phyloP scores from a whole-genome alignment of 2,113 vertebrate genomes.

The Notechis scutatus region DNA sequence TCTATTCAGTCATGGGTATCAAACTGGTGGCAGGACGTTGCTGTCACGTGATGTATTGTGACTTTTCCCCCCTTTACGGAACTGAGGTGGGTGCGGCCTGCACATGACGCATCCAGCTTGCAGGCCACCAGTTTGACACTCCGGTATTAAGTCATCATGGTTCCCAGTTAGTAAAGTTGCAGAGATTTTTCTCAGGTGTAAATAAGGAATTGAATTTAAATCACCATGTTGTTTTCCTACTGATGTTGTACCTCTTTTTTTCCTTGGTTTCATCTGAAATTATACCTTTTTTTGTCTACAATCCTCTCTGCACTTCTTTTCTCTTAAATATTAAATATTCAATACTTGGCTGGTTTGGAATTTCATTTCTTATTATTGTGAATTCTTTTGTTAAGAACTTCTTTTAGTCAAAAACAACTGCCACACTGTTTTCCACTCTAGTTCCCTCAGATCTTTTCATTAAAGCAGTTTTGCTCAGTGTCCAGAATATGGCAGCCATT shows the following conservation, averaged over 20 bases:
- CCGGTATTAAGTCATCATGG: not conserved
- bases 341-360: not conserved
- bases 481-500: not conserved
- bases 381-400: not conserved
- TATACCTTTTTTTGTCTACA: not conserved
- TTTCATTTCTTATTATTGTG: not conserved
- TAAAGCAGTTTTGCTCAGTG: not conserved
- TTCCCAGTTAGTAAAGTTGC: not conserved
- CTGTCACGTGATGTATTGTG: no score
- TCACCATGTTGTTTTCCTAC: not conserved
- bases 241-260: not conserved
- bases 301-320: not conserved
- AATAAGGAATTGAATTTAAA: not conserved
- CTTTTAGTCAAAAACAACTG: not conserved
- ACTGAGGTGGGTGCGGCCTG: no score
- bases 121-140: no score
- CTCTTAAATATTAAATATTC: not conserved
- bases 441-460: not conserved
- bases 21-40: no score
- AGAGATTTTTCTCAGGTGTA: not conserved
- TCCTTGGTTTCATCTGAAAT: not conserved
- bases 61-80: no score
- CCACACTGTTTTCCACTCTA: not conserved
- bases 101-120: no score
- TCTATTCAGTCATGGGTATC: not conserved